Evolutionary conservation across 2,797 vertebrate species (phyloP).

Genomic region (Periophthalmus magnuspinnatus): DNA sequence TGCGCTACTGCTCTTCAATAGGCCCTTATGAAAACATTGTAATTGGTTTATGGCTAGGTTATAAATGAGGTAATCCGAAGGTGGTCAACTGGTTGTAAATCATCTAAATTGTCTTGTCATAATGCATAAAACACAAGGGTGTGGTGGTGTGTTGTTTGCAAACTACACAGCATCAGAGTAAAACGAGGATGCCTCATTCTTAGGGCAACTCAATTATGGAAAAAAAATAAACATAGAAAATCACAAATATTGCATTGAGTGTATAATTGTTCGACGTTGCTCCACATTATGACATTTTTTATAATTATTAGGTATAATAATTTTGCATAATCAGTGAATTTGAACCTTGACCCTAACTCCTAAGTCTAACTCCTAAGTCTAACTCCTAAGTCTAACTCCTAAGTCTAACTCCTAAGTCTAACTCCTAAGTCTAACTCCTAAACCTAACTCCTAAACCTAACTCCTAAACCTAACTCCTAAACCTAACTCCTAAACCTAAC

Average conservation of each 20-base stretch:
- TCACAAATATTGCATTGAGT: too few relatives aligned
- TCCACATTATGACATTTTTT: too few relatives aligned
- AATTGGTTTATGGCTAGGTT: constrained; percentile 1
- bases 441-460: too few relatives aligned
- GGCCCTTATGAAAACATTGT: background rate
- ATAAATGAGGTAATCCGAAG: constrained; percentile 1
- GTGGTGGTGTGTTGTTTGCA: background rate
- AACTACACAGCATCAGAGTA: background rate
- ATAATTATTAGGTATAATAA: too few relatives aligned
- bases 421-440: too few relatives aligned
- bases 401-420: too few relatives aligned
- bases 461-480: too few relatives aligned
- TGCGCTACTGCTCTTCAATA: background rate
- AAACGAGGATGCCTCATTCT: background rate
- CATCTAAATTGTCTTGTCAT: background rate
- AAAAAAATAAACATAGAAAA: background rate
- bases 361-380: too few relatives aligned
- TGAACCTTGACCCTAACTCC: too few relatives aligned
- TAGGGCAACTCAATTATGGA: background rate
- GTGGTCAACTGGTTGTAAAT: background rate
- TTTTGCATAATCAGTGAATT: background rate
- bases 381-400: too few relatives aligned
- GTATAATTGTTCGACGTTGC: too few relatives aligned
- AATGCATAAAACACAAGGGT: background rate
- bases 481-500: too few relatives aligned